Conservation (phyloP, 2,113 vertebrate species). For the Girardinichthys multiradiatus region DNA sequence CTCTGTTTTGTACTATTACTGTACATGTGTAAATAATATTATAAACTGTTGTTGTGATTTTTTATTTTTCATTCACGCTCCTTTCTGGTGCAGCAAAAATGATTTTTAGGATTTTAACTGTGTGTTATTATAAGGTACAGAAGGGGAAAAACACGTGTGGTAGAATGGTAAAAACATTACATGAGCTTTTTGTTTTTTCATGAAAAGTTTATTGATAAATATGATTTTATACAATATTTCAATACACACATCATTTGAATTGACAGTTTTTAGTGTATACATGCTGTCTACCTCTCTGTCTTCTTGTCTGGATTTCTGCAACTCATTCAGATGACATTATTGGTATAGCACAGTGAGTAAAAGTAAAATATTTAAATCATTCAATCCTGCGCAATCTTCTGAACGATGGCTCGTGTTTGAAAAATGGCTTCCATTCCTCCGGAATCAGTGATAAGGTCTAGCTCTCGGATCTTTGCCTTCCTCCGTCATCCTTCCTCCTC, state of each 20-base stretch:
- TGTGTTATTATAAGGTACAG: conserved; percentile 22
- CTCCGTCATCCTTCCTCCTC: neutral
- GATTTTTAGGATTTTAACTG: conserved; percentile 26
- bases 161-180: conserved; percentile 18
- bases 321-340: conserved; percentile 27
- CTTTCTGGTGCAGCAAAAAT: conserved; percentile 19
- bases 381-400: conserved; percentile 43
- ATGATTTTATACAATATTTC: conserved; percentile 80
- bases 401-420: conserved; percentile 59
- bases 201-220: conserved; percentile 84
- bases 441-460: conserved; percentile 67
- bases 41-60: conserved; percentile 65
- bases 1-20: conserved; percentile 69
- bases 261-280: conserved; percentile 55
- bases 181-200: conserved; percentile 55
- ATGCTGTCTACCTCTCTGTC: conserved; percentile 50
- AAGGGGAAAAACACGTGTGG: conserved; percentile 2
- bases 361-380: conserved; percentile 43
- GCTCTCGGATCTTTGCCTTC: conserved; percentile 20
- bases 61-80: conserved; percentile 33
- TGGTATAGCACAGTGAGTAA: conserved; percentile 69
- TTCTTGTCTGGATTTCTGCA: conserved; percentile 34
- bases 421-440: conserved; percentile 78
- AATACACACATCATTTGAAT: conserved; percentile 70
- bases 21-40: conserved; percentile 76